Percentiles rank a stretch among this genome's conserved stretches.
phyloP scores from a whole-genome alignment of 2,888 invertebrate species.

The Callyntrura sp. region DNA sequence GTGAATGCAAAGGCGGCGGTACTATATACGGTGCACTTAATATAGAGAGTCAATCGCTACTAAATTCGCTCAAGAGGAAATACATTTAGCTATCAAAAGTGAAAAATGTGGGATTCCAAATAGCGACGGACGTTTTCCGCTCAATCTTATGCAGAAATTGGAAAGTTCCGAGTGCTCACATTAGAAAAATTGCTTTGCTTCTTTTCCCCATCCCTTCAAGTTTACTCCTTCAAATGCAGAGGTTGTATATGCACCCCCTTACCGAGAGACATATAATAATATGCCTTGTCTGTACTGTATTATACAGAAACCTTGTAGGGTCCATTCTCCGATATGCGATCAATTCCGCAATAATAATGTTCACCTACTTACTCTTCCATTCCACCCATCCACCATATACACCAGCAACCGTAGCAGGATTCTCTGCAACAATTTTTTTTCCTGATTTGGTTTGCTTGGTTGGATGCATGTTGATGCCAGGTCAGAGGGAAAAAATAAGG shows the following conservation, averaged over 20 bases:
- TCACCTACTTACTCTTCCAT: slow-evolving; percentile 13
- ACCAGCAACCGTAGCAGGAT: too few relatives aligned
- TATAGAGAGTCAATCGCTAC: slow-evolving; percentile 42
- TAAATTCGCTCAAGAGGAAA: slow-evolving; percentile 76
- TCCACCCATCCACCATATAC: not conserved
- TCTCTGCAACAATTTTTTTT: not conserved
- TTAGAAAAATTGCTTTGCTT: slow-evolving; percentile 83
- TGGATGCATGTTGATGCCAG: slow-evolving; percentile 49
- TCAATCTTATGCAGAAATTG: slow-evolving; percentile 84
- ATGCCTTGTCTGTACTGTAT: slow-evolving; percentile 12
- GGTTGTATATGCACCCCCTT: slow-evolving; percentile 1
- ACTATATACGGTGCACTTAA: not conserved
- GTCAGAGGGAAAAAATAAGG: not conserved
- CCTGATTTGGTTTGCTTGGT: slow-evolving; percentile 41
- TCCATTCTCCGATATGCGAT: slow-evolving; percentile 34
- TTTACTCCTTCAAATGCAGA: slow-evolving; percentile 50
- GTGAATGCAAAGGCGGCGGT: too few relatives aligned
- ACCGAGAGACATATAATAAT: slow-evolving; percentile 25
- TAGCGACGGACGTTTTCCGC: slow-evolving; percentile 83
- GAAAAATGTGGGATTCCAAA: slow-evolving; percentile 83
- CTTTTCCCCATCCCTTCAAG: slow-evolving; percentile 57
- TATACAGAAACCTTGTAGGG: too few relatives aligned
- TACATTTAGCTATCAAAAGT: slow-evolving; percentile 83
- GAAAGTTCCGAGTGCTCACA: slow-evolving; percentile 83
- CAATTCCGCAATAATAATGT: slow-evolving; percentile 23